These are phyloP conservation scores for Ibidorhyncha struthersii DNA, from an alignment of 2,113 vertebrate genomes.

Conservation along the genomic window DNA sequence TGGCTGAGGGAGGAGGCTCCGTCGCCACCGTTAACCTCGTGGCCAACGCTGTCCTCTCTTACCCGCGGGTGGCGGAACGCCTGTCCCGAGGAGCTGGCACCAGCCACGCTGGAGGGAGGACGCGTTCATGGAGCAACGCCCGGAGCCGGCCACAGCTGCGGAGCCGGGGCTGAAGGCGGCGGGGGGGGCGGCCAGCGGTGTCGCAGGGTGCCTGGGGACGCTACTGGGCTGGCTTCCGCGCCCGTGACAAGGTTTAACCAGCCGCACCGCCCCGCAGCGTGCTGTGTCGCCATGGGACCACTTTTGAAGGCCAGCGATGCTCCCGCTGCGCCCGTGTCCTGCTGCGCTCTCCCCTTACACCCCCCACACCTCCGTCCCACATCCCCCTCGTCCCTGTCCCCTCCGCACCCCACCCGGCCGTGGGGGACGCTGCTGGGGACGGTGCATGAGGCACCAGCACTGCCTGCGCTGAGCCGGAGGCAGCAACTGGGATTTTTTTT, in stretches of 20 bases:
- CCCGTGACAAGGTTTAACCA: background rate
- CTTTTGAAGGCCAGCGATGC: accelerated
- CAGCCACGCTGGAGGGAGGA: background rate
- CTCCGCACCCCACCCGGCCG: background rate
- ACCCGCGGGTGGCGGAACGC: background rate
- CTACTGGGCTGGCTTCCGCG: background rate
- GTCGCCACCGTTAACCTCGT: background rate
- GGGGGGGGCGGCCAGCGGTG: background rate
- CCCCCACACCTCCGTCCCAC: background rate
- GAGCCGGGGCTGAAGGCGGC: background rate
- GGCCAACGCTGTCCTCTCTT: background rate
- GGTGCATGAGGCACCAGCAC: background rate
- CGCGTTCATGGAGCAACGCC: background rate
- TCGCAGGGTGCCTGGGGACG: background rate
- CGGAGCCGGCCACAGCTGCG: background rate
- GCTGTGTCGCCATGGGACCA: background rate
- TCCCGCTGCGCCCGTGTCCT: accelerated
- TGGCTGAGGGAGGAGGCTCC: background rate
- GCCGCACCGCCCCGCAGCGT: background rate
- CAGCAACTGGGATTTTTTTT: background rate
- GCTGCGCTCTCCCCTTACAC: background rate
- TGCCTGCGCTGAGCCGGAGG: background rate
- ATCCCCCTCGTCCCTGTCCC: background rate
- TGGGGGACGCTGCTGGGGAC: background rate
- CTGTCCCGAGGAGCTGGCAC: background rate